These are phyloP conservation scores for Catostylus mosaicus DNA, from an alignment of 30 jellyfish, hydroid and myxozoan species.

Conservation along the genomic window DNA sequence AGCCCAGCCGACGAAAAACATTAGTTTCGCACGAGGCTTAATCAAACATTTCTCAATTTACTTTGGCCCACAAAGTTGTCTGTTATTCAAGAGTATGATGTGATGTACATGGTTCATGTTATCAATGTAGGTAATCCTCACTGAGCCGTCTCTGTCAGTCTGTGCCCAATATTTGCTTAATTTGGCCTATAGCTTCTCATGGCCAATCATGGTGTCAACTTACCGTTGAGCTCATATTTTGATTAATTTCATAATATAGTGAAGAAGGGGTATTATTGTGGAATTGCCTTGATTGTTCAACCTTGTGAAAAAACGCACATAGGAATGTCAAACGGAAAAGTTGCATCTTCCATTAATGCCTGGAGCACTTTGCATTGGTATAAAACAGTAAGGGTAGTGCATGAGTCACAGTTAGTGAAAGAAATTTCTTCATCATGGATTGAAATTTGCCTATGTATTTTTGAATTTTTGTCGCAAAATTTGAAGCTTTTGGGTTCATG, in stretches of 20 bases:
- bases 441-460: neutral
- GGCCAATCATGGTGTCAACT: neutral
- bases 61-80: neutral
- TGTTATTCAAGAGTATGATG: neutral
- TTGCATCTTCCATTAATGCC: neutral
- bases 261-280: neutral
- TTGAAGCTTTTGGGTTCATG: neutral
- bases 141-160: neutral
- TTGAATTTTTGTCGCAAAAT: too few relatives aligned
- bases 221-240: neutral
- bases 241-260: neutral
- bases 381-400: neutral
- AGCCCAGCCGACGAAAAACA: too few relatives aligned
- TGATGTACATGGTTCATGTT: neutral
- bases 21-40: constrained; percentile 2
- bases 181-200: neutral
- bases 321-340: neutral
- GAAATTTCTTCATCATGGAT: neutral
- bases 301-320: neutral
- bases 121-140: neutral
- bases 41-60: neutral
- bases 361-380: neutral
- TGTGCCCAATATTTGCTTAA: neutral
- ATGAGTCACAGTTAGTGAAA: neutral
- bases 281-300: neutral